Base-by-base conservation (phyloP, 2,888 invertebrate species). In the Drosophila vallismaia region DNA sequence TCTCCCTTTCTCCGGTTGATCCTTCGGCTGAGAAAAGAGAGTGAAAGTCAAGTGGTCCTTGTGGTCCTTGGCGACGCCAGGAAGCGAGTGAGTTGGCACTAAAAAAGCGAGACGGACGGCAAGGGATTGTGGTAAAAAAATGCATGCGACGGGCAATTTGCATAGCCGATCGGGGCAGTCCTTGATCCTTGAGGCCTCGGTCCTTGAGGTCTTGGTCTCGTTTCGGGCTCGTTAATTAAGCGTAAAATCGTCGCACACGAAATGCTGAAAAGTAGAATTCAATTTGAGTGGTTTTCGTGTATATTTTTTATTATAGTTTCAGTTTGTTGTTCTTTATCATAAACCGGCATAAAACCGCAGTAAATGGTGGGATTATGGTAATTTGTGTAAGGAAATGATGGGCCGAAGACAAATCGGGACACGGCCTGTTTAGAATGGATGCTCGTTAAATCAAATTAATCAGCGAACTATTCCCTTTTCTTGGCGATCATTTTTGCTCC, bases 21-120 rank as follows among this genome's bases (percentile, higher is more conserved):
- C 24, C 44, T 44, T 24, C 24, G 44, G 24, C 44, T 24, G 24
- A 24, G 44, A 44, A 44, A 73, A 9, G 67, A 51, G 64, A 86
- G 86, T 76, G 84, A 80, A 86, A 82, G 82, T 82, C 82, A 82
- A 82, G 82, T 82, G 86, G 62, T 76, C 55, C 82, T 86, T 78
- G 82, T 82, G 86, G 62, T 76, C 55, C 82, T 86, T 78, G 52
- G 55, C 70, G 69, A 86, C 81, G 84, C 81, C 44, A 33, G 62
- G 38, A 49, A 26, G 58, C 24, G 52, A 50, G 44, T 40, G 54
- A 28, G 49, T 48, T 55, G 33, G 40, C 38, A 14, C n/a, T 44
- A 24, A 24, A 44, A 14, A 19, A 9, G 2, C 1, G 19, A 7
- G 9, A 3, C 8, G 3, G 14, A 4, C 2, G 28, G 38, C 38